Percentiles rank a stretch among this genome's conserved stretches.
Evolutionary conservation across 2,113 vertebrate genomes (phyloP).

Genomic region (Osmerus eperlanus): DNA sequence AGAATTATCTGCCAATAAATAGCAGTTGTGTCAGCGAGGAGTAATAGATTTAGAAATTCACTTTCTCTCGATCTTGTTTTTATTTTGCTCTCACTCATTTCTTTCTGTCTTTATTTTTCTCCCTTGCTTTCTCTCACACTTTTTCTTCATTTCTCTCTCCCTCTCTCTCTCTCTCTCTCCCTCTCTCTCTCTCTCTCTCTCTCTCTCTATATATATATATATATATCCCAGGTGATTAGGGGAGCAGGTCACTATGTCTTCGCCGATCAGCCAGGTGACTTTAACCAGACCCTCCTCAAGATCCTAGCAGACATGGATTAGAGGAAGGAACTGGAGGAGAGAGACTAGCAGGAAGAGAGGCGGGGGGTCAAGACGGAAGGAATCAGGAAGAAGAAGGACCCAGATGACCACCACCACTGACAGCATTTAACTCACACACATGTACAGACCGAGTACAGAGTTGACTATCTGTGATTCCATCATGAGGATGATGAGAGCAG

Average conservation of each 20-base stretch:
- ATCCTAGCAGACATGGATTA: constrained; percentile 73
- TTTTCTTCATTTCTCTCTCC: constrained; percentile 5
- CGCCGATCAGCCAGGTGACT: constrained; percentile 91
- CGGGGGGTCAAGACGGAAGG: not conserved
- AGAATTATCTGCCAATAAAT: constrained; percentile 45
- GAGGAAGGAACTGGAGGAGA: not conserved
- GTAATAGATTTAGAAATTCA: too few relatives aligned
- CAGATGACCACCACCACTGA: too few relatives aligned
- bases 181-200: constrained; percentile 6
- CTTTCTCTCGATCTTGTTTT: too few relatives aligned
- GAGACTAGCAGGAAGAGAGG: constrained; percentile 43
- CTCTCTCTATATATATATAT: not conserved
- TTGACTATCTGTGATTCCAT: too few relatives aligned
- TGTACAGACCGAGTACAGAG: too few relatives aligned
- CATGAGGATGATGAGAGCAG: too few relatives aligned
- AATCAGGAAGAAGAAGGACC: too few relatives aligned
- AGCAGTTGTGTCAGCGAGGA: not conserved
- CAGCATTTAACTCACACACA: too few relatives aligned
- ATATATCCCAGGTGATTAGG: constrained; percentile 81
- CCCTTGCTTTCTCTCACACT: not conserved
- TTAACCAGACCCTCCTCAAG: constrained; percentile 86
- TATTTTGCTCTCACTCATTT: too few relatives aligned
- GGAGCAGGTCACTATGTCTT: constrained; percentile 95
- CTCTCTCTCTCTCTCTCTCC: constrained; percentile 5
- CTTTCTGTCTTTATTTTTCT: not conserved